Percentiles rank a stretch among this genome's conserved stretches.
Evolutionary conservation across 2,888 invertebrate genomes (phyloP).

Genomic region (Lampropteryx suffumata): DNA sequence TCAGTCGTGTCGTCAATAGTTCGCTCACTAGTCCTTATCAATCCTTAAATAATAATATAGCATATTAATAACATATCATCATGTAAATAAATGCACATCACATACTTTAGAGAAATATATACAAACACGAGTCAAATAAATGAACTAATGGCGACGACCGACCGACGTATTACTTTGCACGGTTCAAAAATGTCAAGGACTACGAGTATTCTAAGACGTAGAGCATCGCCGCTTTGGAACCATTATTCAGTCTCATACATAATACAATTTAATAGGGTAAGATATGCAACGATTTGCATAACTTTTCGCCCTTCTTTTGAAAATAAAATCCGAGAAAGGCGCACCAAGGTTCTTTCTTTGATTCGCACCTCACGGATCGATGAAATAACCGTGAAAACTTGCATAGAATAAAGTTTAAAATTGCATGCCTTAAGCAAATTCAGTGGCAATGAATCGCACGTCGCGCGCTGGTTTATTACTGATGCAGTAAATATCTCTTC

Average conservation of each 20-base stretch:
- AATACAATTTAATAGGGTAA: conserved; percentile 7
- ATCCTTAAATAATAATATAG: conserved; percentile 35
- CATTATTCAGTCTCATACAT: conserved; percentile 24
- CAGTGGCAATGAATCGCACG: conserved; percentile 15
- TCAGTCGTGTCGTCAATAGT: conserved; percentile 34
- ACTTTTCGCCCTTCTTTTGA: conserved; percentile 7
- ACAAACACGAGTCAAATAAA: conserved; percentile 20
- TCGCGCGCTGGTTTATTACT: conserved; percentile 17
- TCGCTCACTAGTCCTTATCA: conserved; percentile 23
- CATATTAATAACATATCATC: conserved; percentile 36
- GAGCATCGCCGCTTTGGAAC: conserved; percentile 28
- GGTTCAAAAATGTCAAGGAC: conserved; percentile 62
- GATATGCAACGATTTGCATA: conserved; percentile 13
- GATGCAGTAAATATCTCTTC: conserved; percentile 6
- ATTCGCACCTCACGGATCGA: conserved; percentile 4
- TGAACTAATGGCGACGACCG: conserved; percentile 31
- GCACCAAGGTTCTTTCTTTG: no score
- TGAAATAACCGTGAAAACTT: conserved; percentile 4
- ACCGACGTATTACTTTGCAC: conserved; percentile 26
- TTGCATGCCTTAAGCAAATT: conserved; percentile 14
- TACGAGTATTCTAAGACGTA: conserved; percentile 32
- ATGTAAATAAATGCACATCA: conserved; percentile 36
- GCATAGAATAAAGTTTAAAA: conserved; percentile 9
- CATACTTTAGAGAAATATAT: conserved; percentile 25
- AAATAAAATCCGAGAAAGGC: no score